Evolutionary conservation across 2,797 vertebrate species (phyloP).

Genomic region (Dipus sagitta): DNA sequence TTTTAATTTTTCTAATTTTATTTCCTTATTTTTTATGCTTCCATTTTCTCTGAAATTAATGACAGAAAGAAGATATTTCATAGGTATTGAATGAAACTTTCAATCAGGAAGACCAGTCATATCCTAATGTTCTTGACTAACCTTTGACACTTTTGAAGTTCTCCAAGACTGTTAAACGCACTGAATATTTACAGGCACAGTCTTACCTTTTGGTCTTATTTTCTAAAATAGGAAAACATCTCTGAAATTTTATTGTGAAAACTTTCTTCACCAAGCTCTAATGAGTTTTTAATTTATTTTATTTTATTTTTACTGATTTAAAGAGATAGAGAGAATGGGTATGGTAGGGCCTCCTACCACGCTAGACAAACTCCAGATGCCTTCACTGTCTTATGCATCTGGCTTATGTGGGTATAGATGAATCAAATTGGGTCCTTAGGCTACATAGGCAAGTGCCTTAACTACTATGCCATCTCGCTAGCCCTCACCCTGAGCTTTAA

Average conservation of each 20-base stretch:
- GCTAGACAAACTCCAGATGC: too few relatives aligned
- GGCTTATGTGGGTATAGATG: too few relatives aligned
- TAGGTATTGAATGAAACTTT: background rate
- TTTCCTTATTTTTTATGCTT: background rate
- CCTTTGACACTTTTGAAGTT: background rate
- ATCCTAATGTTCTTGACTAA: background rate
- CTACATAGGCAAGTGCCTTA: too few relatives aligned
- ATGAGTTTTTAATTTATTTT: slow-evolving; percentile 55
- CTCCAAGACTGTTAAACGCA: background rate
- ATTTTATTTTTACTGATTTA: too few relatives aligned
- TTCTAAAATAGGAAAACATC: background rate
- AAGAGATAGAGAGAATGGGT: too few relatives aligned
- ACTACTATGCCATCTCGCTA: too few relatives aligned
- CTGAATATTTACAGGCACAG: background rate
- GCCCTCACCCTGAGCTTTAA: background rate
- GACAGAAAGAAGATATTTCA: background rate
- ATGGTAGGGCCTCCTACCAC: too few relatives aligned
- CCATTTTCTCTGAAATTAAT: background rate
- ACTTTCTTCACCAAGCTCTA: background rate
- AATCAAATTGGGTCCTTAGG: too few relatives aligned
- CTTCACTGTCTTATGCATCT: too few relatives aligned
- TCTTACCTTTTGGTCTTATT: background rate
- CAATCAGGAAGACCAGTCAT: background rate
- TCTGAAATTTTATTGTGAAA: slow-evolving; percentile 2
- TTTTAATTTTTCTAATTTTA: background rate